phyloP scores from a whole-genome alignment of 2,113 vertebrate genomes.

The Clupea harengus region DNA sequence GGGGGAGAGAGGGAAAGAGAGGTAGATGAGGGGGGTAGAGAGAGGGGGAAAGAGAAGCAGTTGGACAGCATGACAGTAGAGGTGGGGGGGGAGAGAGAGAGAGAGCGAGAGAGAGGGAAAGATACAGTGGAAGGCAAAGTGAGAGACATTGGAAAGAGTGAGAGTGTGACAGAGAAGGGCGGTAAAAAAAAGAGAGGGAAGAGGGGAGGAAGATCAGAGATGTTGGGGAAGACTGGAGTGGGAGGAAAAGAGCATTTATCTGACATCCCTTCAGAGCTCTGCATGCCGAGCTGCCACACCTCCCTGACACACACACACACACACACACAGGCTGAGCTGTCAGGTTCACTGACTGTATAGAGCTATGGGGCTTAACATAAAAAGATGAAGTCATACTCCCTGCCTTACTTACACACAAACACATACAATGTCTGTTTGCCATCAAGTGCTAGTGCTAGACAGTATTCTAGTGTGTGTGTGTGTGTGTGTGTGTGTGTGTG shows the following conservation, averaged over 20 bases:
- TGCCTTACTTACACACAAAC: background rate
- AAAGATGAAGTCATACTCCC: constrained; percentile 18
- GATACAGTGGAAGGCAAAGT: background rate
- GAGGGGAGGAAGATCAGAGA: background rate
- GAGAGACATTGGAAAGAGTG: background rate
- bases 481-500: constrained; percentile 9
- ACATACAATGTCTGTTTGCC: constrained; percentile 19
- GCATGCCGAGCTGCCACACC: constrained; percentile 16
- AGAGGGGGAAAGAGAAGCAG: constrained; percentile 32
- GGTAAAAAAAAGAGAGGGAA: background rate
- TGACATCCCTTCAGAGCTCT: constrained; percentile 13
- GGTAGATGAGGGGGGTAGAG: constrained; percentile 16
- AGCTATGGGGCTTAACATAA: constrained; percentile 17
- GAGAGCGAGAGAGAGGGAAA: background rate
- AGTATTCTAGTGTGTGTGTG: background rate
- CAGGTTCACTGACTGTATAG: constrained; percentile 15
- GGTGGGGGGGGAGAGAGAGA: background rate
- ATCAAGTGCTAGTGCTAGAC: constrained; percentile 1
- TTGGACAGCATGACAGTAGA: background rate
- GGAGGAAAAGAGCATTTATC: constrained; percentile 19
- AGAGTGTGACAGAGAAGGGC: constrained; percentile 34
- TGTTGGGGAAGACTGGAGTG: background rate
- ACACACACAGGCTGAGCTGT: constrained; percentile 14
- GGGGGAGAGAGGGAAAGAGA: background rate
- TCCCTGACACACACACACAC: constrained; percentile 1